phyloP scores from a whole-genome alignment of 2,797 vertebrate species.

The Thaleichthys pacificus region DNA sequence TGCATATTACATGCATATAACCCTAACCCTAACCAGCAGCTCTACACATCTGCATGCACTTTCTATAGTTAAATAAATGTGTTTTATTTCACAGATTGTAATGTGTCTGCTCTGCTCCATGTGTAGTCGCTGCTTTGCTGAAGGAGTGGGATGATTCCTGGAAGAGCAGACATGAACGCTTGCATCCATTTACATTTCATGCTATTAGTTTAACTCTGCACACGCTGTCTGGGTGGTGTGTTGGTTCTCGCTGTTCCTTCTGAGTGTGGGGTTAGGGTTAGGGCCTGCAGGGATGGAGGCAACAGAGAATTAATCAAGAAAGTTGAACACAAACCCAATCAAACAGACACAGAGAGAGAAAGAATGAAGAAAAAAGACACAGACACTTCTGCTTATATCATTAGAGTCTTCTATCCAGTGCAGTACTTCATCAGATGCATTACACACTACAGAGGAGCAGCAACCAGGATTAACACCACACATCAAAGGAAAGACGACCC shows the following conservation, averaged over 20 bases:
- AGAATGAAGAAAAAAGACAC: constrained; percentile 15
- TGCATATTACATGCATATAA: too few species aligned
- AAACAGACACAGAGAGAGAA: constrained; percentile 52
- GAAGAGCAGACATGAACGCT: constrained; percentile 10
- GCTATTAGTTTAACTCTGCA: constrained; percentile 31
- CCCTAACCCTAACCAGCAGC: too few species aligned
- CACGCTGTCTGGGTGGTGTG: constrained; percentile 9
- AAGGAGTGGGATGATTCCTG: constrained; percentile 10
- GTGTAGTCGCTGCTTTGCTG: constrained; percentile 8
- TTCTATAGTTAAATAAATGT: neutral
- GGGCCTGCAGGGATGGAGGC: constrained; percentile 29
- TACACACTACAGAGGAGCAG: constrained; percentile 39
- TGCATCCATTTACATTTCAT: constrained; percentile 20
- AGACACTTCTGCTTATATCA: constrained; percentile 23
- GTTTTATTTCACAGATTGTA: neutral
- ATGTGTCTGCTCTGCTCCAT: neutral
- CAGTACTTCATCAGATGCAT: constrained; percentile 44
- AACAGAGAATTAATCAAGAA: constrained; percentile 54
- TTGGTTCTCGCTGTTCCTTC: constrained; percentile 18
- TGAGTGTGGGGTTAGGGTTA: neutral
- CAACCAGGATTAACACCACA: constrained; percentile 22
- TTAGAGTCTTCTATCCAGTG: constrained; percentile 47
- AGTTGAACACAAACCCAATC: constrained; percentile 68
- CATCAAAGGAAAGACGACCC: constrained; percentile 31
- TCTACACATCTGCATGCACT: neutral